A percentile compares a stretch with the other conserved stretches of the same genome.
phyloP scores from a whole-genome alignment of 2,888 invertebrate genomes.

The Fissipunctia ypsillon region DNA sequence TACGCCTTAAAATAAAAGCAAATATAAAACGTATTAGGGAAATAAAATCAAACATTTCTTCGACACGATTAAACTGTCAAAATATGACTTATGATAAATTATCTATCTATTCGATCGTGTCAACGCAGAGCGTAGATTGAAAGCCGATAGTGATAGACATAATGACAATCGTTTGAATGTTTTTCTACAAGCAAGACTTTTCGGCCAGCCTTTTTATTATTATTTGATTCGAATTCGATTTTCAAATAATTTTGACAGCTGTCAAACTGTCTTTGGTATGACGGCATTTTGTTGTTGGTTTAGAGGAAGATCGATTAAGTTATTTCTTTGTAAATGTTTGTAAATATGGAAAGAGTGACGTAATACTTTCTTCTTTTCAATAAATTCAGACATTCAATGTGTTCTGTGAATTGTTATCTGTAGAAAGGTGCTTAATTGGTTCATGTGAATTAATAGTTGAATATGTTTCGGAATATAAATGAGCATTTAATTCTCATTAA shows the following conservation, averaged over 20 bases:
- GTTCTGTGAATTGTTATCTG: background rate
- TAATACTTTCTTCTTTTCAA: background rate
- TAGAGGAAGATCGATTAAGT: background rate
- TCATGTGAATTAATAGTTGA: background rate
- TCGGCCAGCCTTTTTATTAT: slow-evolving; percentile 17
- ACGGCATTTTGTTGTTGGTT: background rate
- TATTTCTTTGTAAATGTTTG: background rate
- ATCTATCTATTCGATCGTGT: slow-evolving; percentile 35
- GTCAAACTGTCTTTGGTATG: slow-evolving; percentile 16
- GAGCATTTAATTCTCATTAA: background rate
- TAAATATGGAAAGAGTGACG: background rate
- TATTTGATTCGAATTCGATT: slow-evolving; percentile 3
- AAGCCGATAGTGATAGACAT: slow-evolving; percentile 25
- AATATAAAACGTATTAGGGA: slow-evolving; percentile 22
- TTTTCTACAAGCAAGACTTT: slow-evolving; percentile 25
- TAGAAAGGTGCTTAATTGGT: background rate
- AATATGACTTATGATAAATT: slow-evolving; percentile 27
- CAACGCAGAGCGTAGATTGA: slow-evolving; percentile 34
- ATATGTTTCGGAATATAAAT: background rate
- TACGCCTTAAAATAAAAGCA: background rate
- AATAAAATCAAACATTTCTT: slow-evolving; percentile 41
- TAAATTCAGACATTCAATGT: background rate
- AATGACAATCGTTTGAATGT: slow-evolving; percentile 32
- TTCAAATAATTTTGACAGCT: slow-evolving; percentile 27
- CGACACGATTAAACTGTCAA: slow-evolving; percentile 40